Evolutionary conservation across 2,888 invertebrate genomes (phyloP).

Genomic region (Reticulitermes lucifugus): DNA sequence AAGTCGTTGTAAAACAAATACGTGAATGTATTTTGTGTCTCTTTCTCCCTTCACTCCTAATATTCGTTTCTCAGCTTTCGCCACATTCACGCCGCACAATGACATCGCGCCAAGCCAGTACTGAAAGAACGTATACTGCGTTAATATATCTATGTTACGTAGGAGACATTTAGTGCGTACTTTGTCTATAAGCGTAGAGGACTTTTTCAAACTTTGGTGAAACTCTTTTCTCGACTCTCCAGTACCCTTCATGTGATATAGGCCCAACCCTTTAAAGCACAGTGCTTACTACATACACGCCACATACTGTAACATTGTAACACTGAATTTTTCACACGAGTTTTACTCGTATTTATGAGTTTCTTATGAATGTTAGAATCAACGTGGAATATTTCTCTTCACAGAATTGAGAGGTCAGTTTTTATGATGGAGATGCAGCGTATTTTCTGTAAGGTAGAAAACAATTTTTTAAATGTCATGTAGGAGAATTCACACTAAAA

Average conservation of each 20-base stretch:
- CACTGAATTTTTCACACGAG: too few relatives aligned
- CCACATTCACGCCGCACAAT: neutral
- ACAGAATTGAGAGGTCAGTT: too few relatives aligned
- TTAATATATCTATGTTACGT: neutral
- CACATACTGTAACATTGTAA: too few relatives aligned
- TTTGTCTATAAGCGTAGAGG: neutral
- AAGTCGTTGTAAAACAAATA: conserved; percentile 5
- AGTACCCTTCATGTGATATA: neutral
- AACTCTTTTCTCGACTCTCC: neutral
- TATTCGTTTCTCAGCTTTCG: too few relatives aligned
- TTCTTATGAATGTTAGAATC: too few relatives aligned
- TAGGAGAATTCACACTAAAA: too few relatives aligned
- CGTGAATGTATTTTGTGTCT: neutral
- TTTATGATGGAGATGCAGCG: too few relatives aligned
- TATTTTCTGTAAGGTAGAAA: too few relatives aligned
- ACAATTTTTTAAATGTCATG: too few relatives aligned
- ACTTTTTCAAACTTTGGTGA: neutral
- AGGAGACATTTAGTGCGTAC: neutral
- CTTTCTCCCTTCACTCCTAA: neutral
- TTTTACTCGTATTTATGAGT: too few relatives aligned
- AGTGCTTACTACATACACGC: too few relatives aligned
- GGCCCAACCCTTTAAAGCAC: neutral
- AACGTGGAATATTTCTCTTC: too few relatives aligned
- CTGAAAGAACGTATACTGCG: conserved; percentile 7
- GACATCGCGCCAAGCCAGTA: neutral